Conservation (phyloP, 1,140 invertebrate genomes). For the Danaus melanippus region DNA sequence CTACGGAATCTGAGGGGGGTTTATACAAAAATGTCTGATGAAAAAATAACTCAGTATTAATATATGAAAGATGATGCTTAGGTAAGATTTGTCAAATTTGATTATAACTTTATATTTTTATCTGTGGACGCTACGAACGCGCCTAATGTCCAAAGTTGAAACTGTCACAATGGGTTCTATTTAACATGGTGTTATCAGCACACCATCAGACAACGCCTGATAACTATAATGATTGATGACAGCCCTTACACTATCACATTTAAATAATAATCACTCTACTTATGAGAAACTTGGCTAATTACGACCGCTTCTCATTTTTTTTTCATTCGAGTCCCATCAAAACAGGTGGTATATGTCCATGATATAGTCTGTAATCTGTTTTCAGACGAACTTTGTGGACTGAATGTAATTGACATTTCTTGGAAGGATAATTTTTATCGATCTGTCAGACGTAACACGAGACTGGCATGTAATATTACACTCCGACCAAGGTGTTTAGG, state of each 20-base stretch:
- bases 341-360: too few species aligned
- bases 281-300: too few species aligned
- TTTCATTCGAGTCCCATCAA: too few species aligned
- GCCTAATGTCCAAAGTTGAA: slow-evolving; percentile 48
- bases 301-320: too few species aligned
- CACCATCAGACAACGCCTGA: slow-evolving; percentile 46
- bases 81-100: too few species aligned
- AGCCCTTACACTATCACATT: slow-evolving; percentile 6
- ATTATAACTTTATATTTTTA: slow-evolving; percentile 1
- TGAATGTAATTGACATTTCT: too few species aligned
- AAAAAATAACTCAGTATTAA: too few species aligned
- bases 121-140: slow-evolving; percentile 31
- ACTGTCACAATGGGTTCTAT: slow-evolving; percentile 59
- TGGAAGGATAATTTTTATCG: slow-evolving; percentile 11
- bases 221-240: slow-evolving; percentile 50
- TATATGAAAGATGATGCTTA: too few species aligned
- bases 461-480: slow-evolving; percentile 22
- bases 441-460: slow-evolving; percentile 28
- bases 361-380: too few species aligned
- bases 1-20: too few species aligned
- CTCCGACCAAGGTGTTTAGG: slow-evolving; percentile 27
- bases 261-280: slow-evolving; percentile 5
- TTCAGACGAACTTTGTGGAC: too few species aligned
- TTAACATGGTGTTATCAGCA: slow-evolving; percentile 46
- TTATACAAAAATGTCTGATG: too few species aligned